A percentile compares a stretch with the other conserved stretches of the same genome.
These are phyloP conservation scores for Zootoca vivipara DNA, from an alignment of 2,113 vertebrate species.

Conservation along the genomic window DNA sequence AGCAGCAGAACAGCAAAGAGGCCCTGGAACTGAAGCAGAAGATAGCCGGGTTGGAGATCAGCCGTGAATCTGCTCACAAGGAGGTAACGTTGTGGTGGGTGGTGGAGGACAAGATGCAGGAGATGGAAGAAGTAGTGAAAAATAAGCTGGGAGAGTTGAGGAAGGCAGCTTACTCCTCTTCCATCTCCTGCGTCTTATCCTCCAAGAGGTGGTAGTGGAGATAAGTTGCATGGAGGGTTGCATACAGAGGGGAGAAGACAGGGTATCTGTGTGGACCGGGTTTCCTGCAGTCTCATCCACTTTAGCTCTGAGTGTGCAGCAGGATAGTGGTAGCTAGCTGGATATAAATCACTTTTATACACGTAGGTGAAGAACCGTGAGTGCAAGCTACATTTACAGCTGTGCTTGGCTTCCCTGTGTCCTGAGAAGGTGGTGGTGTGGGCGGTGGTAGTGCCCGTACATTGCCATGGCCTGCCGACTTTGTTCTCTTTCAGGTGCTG, in stretches of 20 bases:
- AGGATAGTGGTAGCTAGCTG: not conserved
- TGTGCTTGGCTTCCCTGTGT: not conserved
- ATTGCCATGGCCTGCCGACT: not conserved
- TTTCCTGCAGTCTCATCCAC: not conserved
- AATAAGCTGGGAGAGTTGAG: not conserved
- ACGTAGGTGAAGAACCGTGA: not conserved
- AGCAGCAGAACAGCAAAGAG: slow-evolving; percentile 71
- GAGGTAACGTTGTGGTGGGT: slow-evolving; percentile 70
- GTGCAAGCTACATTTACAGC: not conserved
- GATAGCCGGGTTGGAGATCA: slow-evolving; percentile 72
- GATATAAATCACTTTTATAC: not conserved
- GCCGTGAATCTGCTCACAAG: slow-evolving; percentile 71
- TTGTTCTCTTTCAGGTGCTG: slow-evolving; percentile 65
- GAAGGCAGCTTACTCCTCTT: not conserved
- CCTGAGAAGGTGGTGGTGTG: not conserved
- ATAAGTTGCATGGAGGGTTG: not conserved
- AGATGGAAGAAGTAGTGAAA: not conserved
- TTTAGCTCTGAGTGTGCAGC: not conserved
- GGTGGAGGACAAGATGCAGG: not conserved
- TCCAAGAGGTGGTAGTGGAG: not conserved
- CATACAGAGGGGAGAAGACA: not conserved
- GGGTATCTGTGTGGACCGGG: not conserved
- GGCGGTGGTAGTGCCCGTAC: not conserved
- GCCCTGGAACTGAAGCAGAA: slow-evolving; percentile 70
- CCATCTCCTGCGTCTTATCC: no score